Base-by-base conservation (phyloP, 2,888 invertebrate species). In the Drosophila multiciliata region DNA sequence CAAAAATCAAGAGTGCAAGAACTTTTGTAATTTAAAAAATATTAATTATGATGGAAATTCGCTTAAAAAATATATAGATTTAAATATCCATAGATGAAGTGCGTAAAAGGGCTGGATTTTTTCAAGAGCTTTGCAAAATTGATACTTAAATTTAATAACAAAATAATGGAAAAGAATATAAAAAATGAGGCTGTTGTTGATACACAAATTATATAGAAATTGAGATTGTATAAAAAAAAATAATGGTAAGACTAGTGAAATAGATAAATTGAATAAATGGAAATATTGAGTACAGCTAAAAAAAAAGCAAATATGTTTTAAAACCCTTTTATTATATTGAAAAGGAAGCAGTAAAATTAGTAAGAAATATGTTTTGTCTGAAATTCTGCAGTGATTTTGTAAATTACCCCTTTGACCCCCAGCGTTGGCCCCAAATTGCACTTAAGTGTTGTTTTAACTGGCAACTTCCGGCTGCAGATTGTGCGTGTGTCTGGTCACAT, bases 381-480 rank as follows among this genome's bases (percentile, higher is more conserved):
- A 17, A 3, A 29, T 15, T 29, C 17, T 29, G 26, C 15, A 49
- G 6, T 50, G 32, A 7, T 17, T 3, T 3, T 33, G 8, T 20
- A 33, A 20, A 32, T 20, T 15, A 3, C 52, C 40, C 54, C n/a
- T 57, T 38, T 17, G 9, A 15, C 15, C n/a, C 20, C 33, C 45
- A 64, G 73, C 12, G 38, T 29, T 29, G 57, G 40, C 52, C 54
- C 35, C 40, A 82, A 87, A 86, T 83, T 87, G 72, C 78, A 80
- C 71, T 86, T 86, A 83, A 85, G 86, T 86, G 83, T 69, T 75
- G 53, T 68, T 75, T 75, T 48, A 87, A 85, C 55, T 79, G 79
- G 68, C 73, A 73, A 75, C 66, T 87, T 85, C 85, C 85, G 86
- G 72, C 50, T 70, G 76, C 50, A 62, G 68, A 70, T 63, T 82